Conservation (phyloP, 2,797 vertebrate genomes). For the Artibeus jamaicensis region DNA sequence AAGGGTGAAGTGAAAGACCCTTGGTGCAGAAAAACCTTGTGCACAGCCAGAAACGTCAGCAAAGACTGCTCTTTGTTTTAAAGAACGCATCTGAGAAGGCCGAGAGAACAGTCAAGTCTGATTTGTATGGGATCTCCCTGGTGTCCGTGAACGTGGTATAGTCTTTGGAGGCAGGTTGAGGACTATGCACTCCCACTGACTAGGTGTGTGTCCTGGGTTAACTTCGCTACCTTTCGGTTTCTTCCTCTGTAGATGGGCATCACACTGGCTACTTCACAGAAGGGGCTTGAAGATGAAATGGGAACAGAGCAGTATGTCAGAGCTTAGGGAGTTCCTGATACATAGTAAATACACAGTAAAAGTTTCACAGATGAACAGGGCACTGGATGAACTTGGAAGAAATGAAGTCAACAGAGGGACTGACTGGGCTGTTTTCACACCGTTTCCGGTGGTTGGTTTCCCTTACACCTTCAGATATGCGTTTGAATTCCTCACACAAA, state of each 20-base stretch:
- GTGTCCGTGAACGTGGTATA: neutral
- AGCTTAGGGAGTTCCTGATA: neutral
- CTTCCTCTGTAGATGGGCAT: neutral
- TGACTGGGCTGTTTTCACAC: neutral
- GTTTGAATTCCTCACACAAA: neutral
- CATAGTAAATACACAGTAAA: neutral
- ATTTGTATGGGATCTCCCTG: neutral
- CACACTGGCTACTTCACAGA: neutral
- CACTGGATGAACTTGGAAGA: neutral
- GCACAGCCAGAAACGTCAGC: neutral
- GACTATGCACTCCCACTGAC: neutral
- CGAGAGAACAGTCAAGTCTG: neutral
- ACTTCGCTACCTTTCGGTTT: neutral
- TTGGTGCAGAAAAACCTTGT: neutral
- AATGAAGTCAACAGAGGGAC: neutral
- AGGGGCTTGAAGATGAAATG: neutral
- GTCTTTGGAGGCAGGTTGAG: neutral
- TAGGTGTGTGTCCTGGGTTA: neutral
- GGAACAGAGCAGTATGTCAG: neutral
- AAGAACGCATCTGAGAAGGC: neutral
- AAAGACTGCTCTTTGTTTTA: neutral
- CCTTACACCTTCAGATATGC: neutral
- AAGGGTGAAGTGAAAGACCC: neutral
- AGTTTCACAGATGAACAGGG: neutral
- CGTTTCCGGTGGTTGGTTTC: neutral